Evolutionary conservation across 2,113 vertebrate species (phyloP).

Genomic region (Nettapus auritus): DNA sequence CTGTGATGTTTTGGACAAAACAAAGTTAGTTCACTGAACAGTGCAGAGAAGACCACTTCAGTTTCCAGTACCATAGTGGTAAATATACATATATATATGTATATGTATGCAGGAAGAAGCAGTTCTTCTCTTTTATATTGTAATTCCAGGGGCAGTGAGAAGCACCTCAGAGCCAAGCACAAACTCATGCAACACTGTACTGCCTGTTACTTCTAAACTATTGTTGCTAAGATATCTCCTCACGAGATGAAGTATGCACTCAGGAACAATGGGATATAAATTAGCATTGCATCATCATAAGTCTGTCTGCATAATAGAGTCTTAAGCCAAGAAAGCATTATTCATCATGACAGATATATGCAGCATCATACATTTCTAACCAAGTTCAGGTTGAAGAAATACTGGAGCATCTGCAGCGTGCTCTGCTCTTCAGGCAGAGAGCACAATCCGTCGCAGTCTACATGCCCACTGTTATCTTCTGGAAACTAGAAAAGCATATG

Average conservation of each 20-base stretch:
- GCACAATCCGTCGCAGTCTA: not conserved
- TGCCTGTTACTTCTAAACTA: not conserved
- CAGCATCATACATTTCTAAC: not conserved
- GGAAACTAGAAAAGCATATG: slow-evolving; percentile 60
- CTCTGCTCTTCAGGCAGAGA: slow-evolving; percentile 28
- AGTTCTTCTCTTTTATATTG: not conserved
- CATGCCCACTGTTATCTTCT: slow-evolving; percentile 33
- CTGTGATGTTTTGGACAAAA: not conserved
- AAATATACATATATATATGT: no score
- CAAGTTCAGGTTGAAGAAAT: not conserved
- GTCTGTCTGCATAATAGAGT: not conserved
- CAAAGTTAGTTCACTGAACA: not conserved
- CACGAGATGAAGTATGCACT: slow-evolving; percentile 9
- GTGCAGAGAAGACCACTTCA: not conserved
- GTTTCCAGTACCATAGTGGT: not conserved
- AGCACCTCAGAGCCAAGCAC: not conserved
- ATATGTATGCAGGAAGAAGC: not conserved
- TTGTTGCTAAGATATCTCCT: not conserved
- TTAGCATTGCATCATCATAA: not conserved
- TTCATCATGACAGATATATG: not conserved
- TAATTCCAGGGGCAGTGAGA: not conserved
- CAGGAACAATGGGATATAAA: not conserved
- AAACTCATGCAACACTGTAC: not conserved
- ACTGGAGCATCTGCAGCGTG: not conserved
- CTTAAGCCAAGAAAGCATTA: slow-evolving; percentile 13